phyloP scores from a whole-genome alignment of 2,113 vertebrate genomes.

The Macrotus californicus region DNA sequence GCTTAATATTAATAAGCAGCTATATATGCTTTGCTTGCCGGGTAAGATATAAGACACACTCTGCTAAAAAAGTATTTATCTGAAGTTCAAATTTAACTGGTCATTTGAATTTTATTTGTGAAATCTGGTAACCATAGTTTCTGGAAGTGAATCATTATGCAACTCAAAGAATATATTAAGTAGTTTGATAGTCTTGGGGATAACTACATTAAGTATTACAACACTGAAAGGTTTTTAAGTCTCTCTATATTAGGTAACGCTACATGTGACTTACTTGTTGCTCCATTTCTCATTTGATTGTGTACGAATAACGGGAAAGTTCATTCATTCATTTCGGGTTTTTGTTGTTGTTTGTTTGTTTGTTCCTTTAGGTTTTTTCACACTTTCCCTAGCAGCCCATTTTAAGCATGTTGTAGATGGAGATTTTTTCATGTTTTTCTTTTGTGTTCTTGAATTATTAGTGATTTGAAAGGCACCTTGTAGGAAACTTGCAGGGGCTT shows the following conservation, averaged over 20 bases:
- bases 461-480: slow-evolving; percentile 16
- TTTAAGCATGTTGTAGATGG: background rate
- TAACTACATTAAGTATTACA: background rate
- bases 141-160: background rate
- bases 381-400: background rate
- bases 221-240: background rate
- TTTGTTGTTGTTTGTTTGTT: background rate
- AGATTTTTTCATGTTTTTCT: background rate
- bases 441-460: slow-evolving; percentile 15
- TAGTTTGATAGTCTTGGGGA: background rate
- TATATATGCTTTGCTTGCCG: background rate
- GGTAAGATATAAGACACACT: background rate
- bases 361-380: background rate
- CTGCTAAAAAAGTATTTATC: background rate
- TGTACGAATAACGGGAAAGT: background rate
- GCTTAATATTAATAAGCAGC: background rate
- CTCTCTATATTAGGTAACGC: background rate
- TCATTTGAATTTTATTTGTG: background rate
- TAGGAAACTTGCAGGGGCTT: background rate
- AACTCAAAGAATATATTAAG: background rate
- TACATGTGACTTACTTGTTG: background rate
- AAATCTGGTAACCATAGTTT: background rate
- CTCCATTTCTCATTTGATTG: background rate
- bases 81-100: background rate
- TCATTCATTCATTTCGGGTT: background rate